Conservation (phyloP, 2,888 invertebrate genomes). For the Cepaea hortensis region DNA sequence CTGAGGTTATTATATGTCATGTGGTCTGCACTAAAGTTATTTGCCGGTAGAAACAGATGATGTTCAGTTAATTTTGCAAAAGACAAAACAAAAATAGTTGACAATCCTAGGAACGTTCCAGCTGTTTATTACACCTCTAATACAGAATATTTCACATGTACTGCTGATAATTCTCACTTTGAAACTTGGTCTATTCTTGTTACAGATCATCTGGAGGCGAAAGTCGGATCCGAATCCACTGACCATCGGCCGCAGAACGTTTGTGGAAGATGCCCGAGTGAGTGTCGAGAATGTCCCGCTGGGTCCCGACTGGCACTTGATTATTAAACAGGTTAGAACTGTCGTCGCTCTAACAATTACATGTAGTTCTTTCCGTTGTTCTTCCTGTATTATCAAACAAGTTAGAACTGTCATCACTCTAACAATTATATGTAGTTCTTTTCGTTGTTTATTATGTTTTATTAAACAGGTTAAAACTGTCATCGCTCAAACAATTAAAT, state of each 20-base stretch:
- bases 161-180: not conserved
- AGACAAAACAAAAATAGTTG: too few species aligned
- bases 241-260: slow-evolving; percentile 62
- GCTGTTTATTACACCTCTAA: too few species aligned
- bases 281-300: slow-evolving; percentile 58
- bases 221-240: slow-evolving; percentile 60
- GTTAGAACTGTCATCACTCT: not conserved
- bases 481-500: too few species aligned
- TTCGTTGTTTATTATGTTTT: slow-evolving; percentile 19
- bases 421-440: too few species aligned
- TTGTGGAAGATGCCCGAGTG: slow-evolving; percentile 60
- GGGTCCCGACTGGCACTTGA: slow-evolving; percentile 61
- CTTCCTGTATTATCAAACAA: slow-evolving; percentile 56
- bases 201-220: slow-evolving; percentile 64
- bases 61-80: too few species aligned
- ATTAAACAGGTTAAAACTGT: slow-evolving; percentile 56
- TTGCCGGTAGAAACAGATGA: too few species aligned
- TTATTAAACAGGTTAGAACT: slow-evolving; percentile 57
- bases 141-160: too few species aligned
- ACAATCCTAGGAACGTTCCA: too few species aligned
- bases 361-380: too few species aligned
- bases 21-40: too few species aligned
- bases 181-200: slow-evolving; percentile 1
- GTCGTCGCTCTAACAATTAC: not conserved
- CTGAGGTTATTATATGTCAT: too few species aligned